Evolutionary conservation across 2,797 vertebrate species (phyloP).

Genomic region (Hybognathus amarus): DNA sequence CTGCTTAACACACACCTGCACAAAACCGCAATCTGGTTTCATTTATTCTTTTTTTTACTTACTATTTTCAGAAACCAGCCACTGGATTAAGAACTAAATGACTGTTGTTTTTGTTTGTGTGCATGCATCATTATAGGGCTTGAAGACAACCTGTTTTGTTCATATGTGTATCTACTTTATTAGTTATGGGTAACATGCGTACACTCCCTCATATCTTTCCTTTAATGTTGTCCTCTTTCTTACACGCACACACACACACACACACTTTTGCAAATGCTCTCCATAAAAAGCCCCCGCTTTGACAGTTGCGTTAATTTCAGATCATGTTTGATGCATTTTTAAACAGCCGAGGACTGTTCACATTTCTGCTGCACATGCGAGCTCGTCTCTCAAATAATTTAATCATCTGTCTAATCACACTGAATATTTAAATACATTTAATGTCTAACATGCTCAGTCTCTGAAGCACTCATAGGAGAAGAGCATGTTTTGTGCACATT

Average conservation of each 20-base stretch:
- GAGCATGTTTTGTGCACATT: neutral
- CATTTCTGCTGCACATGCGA: conserved; percentile 73
- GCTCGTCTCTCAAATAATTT: conserved; percentile 78
- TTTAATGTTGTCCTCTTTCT: neutral
- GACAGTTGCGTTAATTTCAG: conserved; percentile 76
- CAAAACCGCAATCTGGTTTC: conserved; percentile 44
- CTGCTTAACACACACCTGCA: conserved; percentile 63
- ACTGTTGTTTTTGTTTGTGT: neutral
- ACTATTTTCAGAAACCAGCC: conserved; percentile 40
- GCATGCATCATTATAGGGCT: neutral
- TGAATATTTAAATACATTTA: conserved; percentile 82
- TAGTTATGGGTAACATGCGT: conserved; percentile 4
- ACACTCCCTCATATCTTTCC: neutral
- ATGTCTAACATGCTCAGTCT: conserved; percentile 69
- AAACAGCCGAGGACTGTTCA: conserved; percentile 77
- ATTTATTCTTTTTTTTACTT: neutral
- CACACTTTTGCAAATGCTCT: conserved; percentile 46
- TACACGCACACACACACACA: neutral
- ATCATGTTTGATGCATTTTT: conserved; percentile 84
- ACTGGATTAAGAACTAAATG: conserved; percentile 17
- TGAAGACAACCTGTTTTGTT: conserved; percentile 15
- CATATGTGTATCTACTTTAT: neutral
- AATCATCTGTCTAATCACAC: conserved; percentile 79
- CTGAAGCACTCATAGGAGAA: conserved; percentile 21
- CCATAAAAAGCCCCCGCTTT: conserved; percentile 65